Conservation (phyloP, 2,797 vertebrate species). For the Rhincodon typus region DNA sequence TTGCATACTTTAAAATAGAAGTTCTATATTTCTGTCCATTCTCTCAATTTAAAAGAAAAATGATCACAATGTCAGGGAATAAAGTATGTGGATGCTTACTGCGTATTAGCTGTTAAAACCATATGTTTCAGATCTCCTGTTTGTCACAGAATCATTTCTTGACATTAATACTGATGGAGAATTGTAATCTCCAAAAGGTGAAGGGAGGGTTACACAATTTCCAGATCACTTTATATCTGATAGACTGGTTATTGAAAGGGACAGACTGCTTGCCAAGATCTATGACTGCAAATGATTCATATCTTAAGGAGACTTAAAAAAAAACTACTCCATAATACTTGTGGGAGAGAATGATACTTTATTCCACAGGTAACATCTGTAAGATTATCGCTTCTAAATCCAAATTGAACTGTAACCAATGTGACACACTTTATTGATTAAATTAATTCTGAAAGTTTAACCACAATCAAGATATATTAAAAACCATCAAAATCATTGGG, state of each 20-base stretch:
- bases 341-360: not conserved
- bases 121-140: not conserved
- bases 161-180: conserved; percentile 8
- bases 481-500: not conserved
- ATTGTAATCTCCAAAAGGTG: not conserved
- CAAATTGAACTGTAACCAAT: no score
- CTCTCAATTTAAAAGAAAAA: not conserved
- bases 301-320: not conserved
- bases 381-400: not conserved
- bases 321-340: not conserved
- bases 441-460: not conserved
- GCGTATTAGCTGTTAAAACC: not conserved
- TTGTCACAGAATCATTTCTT: conserved; percentile 9
- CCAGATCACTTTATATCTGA: not conserved
- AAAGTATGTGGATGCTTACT: not conserved
- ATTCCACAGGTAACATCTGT: not conserved
- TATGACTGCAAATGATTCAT: not conserved
- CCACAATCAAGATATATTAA: not conserved
- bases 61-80: not conserved
- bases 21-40: not conserved
- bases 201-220: not conserved
- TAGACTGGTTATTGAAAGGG: not conserved
- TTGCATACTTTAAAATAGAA: not conserved
- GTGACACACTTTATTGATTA: not conserved
- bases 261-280: not conserved